Evolutionary conservation across 2,797 vertebrate genomes (phyloP).

Genomic region (Muscicapa comitata): DNA sequence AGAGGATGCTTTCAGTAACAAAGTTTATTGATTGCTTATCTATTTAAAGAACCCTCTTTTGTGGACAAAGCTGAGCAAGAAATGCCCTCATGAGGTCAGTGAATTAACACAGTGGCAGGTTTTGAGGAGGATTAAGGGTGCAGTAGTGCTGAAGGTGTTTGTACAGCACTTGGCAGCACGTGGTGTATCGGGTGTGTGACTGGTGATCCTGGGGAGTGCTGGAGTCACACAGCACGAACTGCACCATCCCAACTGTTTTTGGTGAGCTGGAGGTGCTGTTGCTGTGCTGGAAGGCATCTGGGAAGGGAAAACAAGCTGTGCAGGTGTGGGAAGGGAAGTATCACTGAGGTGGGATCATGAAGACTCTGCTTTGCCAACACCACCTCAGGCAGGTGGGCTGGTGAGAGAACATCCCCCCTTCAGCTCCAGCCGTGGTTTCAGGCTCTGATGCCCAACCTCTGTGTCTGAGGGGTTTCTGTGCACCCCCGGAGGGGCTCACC

Average conservation of each 20-base stretch:
- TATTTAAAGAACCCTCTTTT: slow-evolving; percentile 38
- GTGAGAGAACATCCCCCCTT: background rate
- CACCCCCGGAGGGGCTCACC: background rate
- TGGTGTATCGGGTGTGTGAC: background rate
- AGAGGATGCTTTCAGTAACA: background rate
- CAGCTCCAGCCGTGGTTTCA: background rate
- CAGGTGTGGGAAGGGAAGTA: background rate
- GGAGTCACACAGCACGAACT: background rate
- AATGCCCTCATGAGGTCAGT: background rate
- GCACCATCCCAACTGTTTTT: background rate
- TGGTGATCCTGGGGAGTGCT: background rate
- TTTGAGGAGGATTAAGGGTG: background rate
- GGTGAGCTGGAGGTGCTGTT: background rate
- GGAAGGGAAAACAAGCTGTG: background rate
- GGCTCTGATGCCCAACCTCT: background rate
- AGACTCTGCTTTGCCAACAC: background rate
- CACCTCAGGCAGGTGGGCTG: background rate
- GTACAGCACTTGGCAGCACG: background rate
- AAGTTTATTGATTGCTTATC: slow-evolving; percentile 30
- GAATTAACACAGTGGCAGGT: background rate
- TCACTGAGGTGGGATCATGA: background rate
- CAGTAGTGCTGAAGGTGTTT: background rate
- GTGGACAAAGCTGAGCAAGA: slow-evolving; percentile 37
- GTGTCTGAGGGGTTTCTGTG: background rate
- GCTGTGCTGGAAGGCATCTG: background rate